Evolutionary conservation across 2,888 invertebrate genomes (phyloP), one percentile per base, ranked within the genome.

Genomic region (Loripinus fragilis): DNA sequence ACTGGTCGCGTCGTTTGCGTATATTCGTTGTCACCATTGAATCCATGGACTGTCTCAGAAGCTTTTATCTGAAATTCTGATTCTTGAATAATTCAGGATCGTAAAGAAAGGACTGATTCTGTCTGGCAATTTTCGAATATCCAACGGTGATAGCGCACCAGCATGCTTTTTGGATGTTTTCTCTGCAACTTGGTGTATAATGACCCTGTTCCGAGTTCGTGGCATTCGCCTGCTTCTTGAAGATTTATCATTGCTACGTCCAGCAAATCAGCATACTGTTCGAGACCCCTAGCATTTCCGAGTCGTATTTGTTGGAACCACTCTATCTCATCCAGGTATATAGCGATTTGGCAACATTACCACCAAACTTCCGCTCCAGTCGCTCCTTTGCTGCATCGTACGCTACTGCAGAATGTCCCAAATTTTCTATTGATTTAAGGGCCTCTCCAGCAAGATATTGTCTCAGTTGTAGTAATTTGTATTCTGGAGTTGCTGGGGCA

Each of bases 351-450:
- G 8, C 50, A n/a, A n/a, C 50, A n/a, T 67, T 8, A 15, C 70
- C 66, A n/a, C 66, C 76, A 71, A 2, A 76, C 25, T 71, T 71
- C 52, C 71, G 30, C 8, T 76, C 45, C n/a, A 71, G n/a, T n/a
- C n/a, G n/a, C n/a, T n/a, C n/a, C n/a, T n/a, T n/a, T n/a, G n/a
- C n/a, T n/a, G n/a, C n/a, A n/a, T n/a, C n/a, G n/a, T n/a, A n/a
- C n/a, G n/a, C n/a, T n/a, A n/a, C n/a, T n/a, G n/a, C n/a, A n/a
- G 71, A 68, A 50, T 68, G 67, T n/a, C 76, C 76, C 10, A 77
- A 41, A 60, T 72, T 48, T 25, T 77, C 76, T 15, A 72, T 72
- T 0, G 68, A 52, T 45, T 72, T 41, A 12, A 72, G 42, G 0
- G 76, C 76, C 17, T 67, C 60, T 33, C 69, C 68, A 8, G 25